Evolutionary conservation across 2,888 invertebrate genomes (phyloP).

Genomic region (Boloria euphrosyne): DNA sequence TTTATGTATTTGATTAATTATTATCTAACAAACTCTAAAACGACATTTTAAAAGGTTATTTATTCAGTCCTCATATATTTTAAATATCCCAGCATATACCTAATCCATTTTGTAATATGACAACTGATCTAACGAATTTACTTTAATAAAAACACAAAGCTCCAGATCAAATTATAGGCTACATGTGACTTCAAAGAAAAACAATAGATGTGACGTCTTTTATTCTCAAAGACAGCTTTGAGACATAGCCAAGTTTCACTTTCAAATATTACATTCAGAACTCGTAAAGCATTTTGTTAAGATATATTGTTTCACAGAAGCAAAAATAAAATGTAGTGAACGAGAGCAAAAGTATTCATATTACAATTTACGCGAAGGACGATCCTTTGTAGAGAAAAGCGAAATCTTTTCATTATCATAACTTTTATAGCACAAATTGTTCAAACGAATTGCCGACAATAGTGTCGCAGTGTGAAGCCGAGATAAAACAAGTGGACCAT

Average conservation of each 20-base stretch:
- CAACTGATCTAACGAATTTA: constrained; percentile 13
- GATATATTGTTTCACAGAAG: constrained; percentile 41
- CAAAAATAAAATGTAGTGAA: constrained; percentile 50
- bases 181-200: constrained; percentile 37
- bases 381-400: constrained; percentile 51
- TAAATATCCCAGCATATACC: too few species aligned
- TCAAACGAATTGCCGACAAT: constrained; percentile 63
- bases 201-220: constrained; percentile 34
- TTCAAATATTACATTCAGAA: constrained; percentile 45
- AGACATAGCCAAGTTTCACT: constrained; percentile 45
- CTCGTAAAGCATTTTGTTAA: constrained; percentile 42
- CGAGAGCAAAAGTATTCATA: constrained; percentile 61
- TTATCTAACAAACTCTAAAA: too few species aligned
- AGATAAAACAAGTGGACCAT: constrained; percentile 75
- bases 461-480: constrained; percentile 63
- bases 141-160: constrained; percentile 6
- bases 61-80: too few species aligned
- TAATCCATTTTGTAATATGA: neutral
- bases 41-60: too few species aligned
- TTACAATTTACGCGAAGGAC: constrained; percentile 38
- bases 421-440: constrained; percentile 54
- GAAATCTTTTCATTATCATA: constrained; percentile 57
- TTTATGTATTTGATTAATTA: too few species aligned
- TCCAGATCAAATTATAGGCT: constrained; percentile 25
- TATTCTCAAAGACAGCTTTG: constrained; percentile 40